Evolutionary conservation across 2,888 invertebrate genomes (phyloP).

Genomic region (Lottia gigantea): DNA sequence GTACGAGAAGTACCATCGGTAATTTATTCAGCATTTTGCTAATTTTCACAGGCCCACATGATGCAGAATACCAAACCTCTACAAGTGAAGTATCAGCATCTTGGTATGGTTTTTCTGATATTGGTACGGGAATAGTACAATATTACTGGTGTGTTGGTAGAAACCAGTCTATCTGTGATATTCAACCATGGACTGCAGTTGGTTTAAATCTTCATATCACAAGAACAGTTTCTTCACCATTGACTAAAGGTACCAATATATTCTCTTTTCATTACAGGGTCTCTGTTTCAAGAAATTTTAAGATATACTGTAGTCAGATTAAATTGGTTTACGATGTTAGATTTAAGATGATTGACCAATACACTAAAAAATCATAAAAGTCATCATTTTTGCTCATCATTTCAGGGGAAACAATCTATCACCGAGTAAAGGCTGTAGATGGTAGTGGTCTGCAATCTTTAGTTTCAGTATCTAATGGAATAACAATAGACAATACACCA

Average conservation of each 20-base stretch:
- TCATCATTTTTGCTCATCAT: too few species aligned
- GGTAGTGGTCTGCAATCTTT: slow-evolving; percentile 33
- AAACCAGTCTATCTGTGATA: slow-evolving; percentile 17
- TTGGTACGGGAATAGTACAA: slow-evolving; percentile 8
- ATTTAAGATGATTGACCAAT: too few species aligned
- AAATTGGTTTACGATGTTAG: too few species aligned
- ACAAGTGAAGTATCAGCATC: slow-evolving; percentile 2
- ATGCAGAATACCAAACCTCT: slow-evolving; percentile 11
- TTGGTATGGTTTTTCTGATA: slow-evolving; percentile 20
- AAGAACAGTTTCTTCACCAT: slow-evolving; percentile 9
- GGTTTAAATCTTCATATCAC: slow-evolving; percentile 29
- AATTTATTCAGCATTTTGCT: too few species aligned
- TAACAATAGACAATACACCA: slow-evolving; percentile 37
- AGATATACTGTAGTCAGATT: too few species aligned
- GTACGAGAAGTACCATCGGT: too few species aligned
- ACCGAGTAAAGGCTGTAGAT: slow-evolving; percentile 39
- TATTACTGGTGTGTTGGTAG: slow-evolving; percentile 21
- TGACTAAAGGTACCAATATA: too few species aligned
- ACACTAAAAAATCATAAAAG: too few species aligned
- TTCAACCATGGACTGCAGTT: slow-evolving; percentile 30
- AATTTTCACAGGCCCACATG: slow-evolving; percentile 3
- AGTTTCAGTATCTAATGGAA: slow-evolving; percentile 40
- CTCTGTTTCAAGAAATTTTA: too few species aligned
- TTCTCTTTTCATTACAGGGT: too few species aligned
- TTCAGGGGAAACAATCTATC: slow-evolving; percentile 33